phyloP scores from a whole-genome alignment of 2,113 vertebrate genomes.

The Paralichthys olivaceus region DNA sequence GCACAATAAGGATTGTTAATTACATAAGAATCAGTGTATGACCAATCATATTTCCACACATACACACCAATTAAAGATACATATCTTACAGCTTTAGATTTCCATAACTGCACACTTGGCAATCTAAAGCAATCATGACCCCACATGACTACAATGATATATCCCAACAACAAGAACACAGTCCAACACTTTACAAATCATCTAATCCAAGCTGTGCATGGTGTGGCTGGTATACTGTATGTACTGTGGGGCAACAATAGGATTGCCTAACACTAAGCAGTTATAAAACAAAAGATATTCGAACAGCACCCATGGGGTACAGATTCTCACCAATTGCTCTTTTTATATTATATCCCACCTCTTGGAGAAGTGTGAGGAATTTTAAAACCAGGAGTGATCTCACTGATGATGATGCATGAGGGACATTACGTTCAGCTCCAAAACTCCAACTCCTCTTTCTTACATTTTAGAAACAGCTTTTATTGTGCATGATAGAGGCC shows the following conservation, averaged over 20 bases:
- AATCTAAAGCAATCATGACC: slow-evolving; percentile 49
- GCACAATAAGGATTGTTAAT: too few relatives aligned
- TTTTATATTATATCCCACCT: slow-evolving; percentile 59
- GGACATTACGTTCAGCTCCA: slow-evolving; percentile 75
- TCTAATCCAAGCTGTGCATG: slow-evolving; percentile 23
- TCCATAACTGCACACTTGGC: not conserved
- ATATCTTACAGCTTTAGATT: too few relatives aligned
- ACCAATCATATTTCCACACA: too few relatives aligned
- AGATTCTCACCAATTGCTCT: slow-evolving; percentile 61
- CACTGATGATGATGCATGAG: slow-evolving; percentile 75
- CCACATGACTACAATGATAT: slow-evolving; percentile 19
- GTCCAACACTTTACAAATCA: slow-evolving; percentile 44
- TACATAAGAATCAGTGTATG: too few relatives aligned
- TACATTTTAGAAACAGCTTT: slow-evolving; percentile 47
- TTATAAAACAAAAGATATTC: slow-evolving; percentile 50
- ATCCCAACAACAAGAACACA: slow-evolving; percentile 13
- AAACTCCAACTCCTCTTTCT: slow-evolving; percentile 66
- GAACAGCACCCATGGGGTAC: slow-evolving; percentile 33
- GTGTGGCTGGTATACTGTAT: slow-evolving; percentile 16
- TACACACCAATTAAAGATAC: too few relatives aligned
- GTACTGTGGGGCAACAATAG: slow-evolving; percentile 30
- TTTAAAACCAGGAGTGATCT: slow-evolving; percentile 73
- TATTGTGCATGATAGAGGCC: not conserved
- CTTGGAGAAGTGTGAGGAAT: slow-evolving; percentile 71
- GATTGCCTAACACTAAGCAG: slow-evolving; percentile 28